These are phyloP conservation scores for Hemichromis elongatus DNA, from an alignment of 2,113 vertebrate species.

Conservation along the genomic window DNA sequence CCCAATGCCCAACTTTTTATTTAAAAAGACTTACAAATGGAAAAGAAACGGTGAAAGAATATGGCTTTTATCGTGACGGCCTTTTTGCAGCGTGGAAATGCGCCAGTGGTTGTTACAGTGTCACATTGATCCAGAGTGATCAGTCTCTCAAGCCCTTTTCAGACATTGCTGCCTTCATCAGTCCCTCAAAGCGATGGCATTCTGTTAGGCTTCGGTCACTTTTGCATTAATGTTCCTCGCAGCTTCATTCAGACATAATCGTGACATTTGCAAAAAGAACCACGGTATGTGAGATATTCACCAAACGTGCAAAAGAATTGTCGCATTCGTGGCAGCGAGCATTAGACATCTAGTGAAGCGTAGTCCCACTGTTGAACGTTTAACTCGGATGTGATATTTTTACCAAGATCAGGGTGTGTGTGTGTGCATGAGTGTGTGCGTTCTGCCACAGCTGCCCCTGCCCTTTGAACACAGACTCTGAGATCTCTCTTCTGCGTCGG, in stretches of 20 bases:
- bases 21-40: slow-evolving; percentile 44
- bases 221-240: not conserved
- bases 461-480: not conserved
- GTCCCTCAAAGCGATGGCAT: not conserved
- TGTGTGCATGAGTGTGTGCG: not conserved
- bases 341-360: not conserved
- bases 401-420: not conserved
- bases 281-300: not conserved
- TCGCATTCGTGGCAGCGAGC: not conserved
- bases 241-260: not conserved
- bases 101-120: slow-evolving; percentile 37
- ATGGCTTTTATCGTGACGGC: slow-evolving; percentile 27
- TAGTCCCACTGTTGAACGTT: not conserved
- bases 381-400: not conserved
- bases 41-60: slow-evolving; percentile 21
- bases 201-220: not conserved
- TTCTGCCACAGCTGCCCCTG: not conserved
- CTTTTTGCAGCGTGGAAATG: slow-evolving; percentile 28
- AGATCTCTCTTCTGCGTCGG: not conserved
- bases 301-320: not conserved
- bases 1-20: slow-evolving; percentile 37
- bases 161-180: not conserved
- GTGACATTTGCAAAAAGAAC: not conserved
- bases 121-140: slow-evolving; percentile 27
- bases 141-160: not conserved